phyloP scores from a whole-genome alignment of 2,888 invertebrate species.

The Zaprionus lineosus region DNA sequence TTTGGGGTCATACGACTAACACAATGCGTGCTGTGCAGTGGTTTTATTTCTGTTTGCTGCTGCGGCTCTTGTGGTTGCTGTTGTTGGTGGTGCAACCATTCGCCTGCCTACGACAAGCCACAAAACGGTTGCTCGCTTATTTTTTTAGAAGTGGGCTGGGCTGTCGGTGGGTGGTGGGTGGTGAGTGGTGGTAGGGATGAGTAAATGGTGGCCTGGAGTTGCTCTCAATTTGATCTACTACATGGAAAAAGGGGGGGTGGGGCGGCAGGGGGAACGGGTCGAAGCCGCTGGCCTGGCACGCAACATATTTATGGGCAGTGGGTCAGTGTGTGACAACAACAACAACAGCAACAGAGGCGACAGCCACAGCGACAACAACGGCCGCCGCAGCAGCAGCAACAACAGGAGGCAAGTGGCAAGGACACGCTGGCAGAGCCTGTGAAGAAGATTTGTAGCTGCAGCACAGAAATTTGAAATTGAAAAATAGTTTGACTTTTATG shows the following conservation, averaged over 20 bases:
- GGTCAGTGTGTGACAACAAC: conserved; percentile 62
- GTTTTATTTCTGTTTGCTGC: conserved; percentile 1
- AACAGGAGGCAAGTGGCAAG: conserved; percentile 2
- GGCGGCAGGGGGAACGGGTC: conserved; percentile 36
- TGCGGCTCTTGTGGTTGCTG: conserved; percentile 9
- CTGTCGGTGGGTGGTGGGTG: no score
- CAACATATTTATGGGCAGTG: conserved; percentile 75
- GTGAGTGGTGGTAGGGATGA: no score
- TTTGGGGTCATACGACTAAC: conserved; percentile 37
- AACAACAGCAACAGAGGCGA: conserved; percentile 15
- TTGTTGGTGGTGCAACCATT: conserved; percentile 20
- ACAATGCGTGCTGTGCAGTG: conserved; percentile 60
- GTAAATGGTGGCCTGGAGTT: no score
- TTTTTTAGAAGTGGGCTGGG: no score
- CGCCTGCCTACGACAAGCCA: conserved; percentile 59
- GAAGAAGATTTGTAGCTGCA: conserved; percentile 73
- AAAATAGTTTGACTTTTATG: conserved; percentile 78
- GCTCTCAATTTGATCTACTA: conserved; percentile 59
- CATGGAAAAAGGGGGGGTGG: neutral
- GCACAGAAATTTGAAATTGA: conserved; percentile 76
- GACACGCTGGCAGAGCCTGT: conserved; percentile 38
- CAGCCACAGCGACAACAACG: neutral
- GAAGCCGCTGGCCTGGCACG: conserved; percentile 59
- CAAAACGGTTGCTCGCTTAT: conserved; percentile 49
- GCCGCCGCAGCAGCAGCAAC: neutral